Evolutionary conservation across 2,113 vertebrate genomes (phyloP).

Genomic region (Phaethon lepturus): DNA sequence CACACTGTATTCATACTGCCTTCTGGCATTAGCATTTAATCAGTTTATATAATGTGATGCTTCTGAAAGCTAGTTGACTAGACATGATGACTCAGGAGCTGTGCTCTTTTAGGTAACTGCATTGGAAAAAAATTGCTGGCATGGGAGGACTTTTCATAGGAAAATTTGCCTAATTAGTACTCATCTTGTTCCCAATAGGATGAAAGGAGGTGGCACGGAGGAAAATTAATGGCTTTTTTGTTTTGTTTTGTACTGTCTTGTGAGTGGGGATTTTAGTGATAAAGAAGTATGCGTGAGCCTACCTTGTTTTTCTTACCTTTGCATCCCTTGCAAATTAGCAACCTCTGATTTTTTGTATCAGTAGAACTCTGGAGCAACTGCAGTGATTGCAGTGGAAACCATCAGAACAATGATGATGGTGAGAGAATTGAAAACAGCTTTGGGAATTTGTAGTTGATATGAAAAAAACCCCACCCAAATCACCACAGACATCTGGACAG

Average conservation of each 20-base stretch:
- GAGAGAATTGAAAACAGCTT: background rate
- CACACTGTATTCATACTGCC: background rate
- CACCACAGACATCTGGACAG: background rate
- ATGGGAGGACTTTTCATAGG: background rate
- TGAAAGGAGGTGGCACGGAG: background rate
- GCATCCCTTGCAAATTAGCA: background rate
- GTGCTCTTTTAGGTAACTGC: background rate
- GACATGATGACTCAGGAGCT: background rate
- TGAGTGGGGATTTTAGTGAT: background rate
- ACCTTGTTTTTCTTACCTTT: background rate
- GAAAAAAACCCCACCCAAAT: background rate
- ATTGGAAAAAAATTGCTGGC: background rate
- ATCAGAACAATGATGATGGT: background rate
- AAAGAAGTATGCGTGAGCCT: background rate
- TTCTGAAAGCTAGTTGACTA: background rate
- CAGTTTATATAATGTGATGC: background rate
- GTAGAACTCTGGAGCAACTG: background rate
- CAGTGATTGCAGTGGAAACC: background rate
- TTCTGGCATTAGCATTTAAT: background rate
- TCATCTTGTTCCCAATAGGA: background rate
- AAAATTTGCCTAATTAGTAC: background rate
- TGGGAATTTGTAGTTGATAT: background rate
- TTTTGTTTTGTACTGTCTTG: background rate
- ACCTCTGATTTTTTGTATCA: background rate
- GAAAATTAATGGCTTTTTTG: background rate